A percentile compares a stretch with the other conserved stretches of the same genome.
These are phyloP conservation scores for Erebia aethiops DNA, from an alignment of 2,888 invertebrate species.

Conservation along the genomic window DNA sequence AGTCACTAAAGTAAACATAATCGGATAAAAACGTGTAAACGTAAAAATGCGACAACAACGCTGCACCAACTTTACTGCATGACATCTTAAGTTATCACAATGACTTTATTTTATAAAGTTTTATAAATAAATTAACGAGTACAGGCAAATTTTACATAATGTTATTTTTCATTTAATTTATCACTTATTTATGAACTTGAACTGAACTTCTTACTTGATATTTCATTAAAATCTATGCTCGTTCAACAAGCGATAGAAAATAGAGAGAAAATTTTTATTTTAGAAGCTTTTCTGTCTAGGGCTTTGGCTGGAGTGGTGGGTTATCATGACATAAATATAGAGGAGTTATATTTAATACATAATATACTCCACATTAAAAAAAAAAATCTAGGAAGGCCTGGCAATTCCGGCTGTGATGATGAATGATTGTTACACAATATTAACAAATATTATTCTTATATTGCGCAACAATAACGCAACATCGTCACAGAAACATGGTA, in stretches of 20 bases:
- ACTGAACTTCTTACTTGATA: neutral
- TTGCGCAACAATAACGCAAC: neutral
- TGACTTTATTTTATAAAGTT: constrained; percentile 61
- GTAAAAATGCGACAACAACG: constrained; percentile 42
- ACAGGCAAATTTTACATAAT: neutral
- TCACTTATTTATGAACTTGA: neutral
- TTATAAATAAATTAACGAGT: constrained; percentile 39
- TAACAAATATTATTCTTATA: neutral
- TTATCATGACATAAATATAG: neutral
- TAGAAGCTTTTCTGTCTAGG: neutral
- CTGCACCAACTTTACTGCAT: constrained; percentile 61
- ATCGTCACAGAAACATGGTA: neutral
- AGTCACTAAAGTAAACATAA: constrained; percentile 26
- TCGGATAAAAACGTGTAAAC: constrained; percentile 24
- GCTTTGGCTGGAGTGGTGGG: neutral
- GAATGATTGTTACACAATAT: neutral
- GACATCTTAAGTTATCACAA: constrained; percentile 75
- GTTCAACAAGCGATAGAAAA: neutral
- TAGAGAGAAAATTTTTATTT: neutral
- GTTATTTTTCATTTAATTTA: neutral
- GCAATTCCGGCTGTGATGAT: neutral
- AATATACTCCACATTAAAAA: no score
- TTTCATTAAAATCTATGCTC: neutral
- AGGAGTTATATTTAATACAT: no score
- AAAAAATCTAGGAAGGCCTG: no score